A percentile compares a stretch with the other conserved stretches of the same genome.
phyloP scores from a whole-genome alignment of 1,140 invertebrate genomes.

The Drosophila murphyi region DNA sequence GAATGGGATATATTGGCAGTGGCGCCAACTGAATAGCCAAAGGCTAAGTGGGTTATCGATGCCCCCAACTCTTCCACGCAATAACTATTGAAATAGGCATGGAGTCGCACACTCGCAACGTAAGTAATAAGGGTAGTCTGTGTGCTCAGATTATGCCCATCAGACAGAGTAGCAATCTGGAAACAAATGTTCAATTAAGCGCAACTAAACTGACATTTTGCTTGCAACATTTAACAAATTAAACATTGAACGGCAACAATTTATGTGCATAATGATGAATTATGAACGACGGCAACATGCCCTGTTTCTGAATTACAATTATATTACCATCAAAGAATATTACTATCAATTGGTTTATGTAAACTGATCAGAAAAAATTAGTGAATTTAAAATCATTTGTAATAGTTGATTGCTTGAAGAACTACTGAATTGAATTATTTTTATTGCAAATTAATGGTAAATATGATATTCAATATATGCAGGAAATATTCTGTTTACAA shows the following conservation, averaged over 20 bases:
- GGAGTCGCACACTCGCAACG: background rate
- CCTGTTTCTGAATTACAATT: background rate
- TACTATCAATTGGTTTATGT: too few relatives aligned
- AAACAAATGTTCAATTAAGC: conserved; percentile 65
- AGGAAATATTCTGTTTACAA: too few relatives aligned
- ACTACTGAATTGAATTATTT: too few relatives aligned
- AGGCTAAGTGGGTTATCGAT: conserved; percentile 49
- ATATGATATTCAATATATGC: too few relatives aligned
- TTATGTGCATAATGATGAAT: too few relatives aligned
- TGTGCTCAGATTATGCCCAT: conserved; percentile 1
- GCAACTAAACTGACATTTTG: conserved; percentile 48
- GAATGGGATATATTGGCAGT: background rate
- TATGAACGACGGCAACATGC: conserved; percentile 2
- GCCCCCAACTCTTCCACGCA: conserved; percentile 25
- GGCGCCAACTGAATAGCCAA: conserved; percentile 28
- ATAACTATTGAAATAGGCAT: conserved; percentile 68
- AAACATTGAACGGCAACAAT: conserved; percentile 11
- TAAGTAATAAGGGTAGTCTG: background rate
- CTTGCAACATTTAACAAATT: conserved; percentile 67
- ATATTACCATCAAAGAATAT: too few relatives aligned
- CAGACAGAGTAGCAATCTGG: conserved; percentile 4
- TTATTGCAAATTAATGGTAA: too few relatives aligned
- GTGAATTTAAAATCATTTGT: too few relatives aligned
- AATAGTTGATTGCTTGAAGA: too few relatives aligned
- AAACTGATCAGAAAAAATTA: too few relatives aligned